Base-by-base conservation (phyloP, 2,888 invertebrate species). In the Lottia gigantea region DNA sequence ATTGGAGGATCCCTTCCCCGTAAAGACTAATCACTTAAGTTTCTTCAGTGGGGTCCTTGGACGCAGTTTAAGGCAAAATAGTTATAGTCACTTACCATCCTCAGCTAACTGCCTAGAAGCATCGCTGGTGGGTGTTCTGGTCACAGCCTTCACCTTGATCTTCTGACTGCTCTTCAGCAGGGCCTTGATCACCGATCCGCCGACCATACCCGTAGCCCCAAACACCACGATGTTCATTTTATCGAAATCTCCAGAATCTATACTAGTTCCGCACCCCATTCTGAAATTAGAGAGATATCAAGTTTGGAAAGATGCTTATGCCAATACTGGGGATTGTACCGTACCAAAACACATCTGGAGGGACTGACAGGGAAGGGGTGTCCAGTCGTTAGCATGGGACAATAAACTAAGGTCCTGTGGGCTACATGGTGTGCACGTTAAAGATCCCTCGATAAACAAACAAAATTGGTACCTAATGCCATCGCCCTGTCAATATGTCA, bases 191-290 rank as follows among this genome's bases (percentile, higher is more conserved):
- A 86, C 85, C 6, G 85, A 78, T 0, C 85, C 85, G 0, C 86
- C 86, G 61, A 86, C 80, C 19, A 77, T 67, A 0, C 86, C 86
- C 0, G 85, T 85, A 40, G 86, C 84, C 2, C 86, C 86, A 68
- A 86, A 86, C 11, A 86, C 84, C 4, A 81, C 81, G 12, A 85
- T 78, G 1, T 79, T 78, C 67, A 78, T 70, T n/a, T 79, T 79
- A 45, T 80, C 83, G 46, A 79, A 80, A n/a, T 78, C 78, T 45
- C 73, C 75, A 26, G 77, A 73, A 64, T 79, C 80, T 19, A 72
- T 74, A 62, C 82, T 80, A 3, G 80, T 71, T 8, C 83, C 82
- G 71, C 82, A 83, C n/a, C 83, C 83, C 82, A 83, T 83, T 47
- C 79, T 81, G 74, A n/a, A 67, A 67, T 55, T 19, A 11, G 23